Conservation (phyloP, 1,140 invertebrate species). For the Zaprionus camerounensis region DNA sequence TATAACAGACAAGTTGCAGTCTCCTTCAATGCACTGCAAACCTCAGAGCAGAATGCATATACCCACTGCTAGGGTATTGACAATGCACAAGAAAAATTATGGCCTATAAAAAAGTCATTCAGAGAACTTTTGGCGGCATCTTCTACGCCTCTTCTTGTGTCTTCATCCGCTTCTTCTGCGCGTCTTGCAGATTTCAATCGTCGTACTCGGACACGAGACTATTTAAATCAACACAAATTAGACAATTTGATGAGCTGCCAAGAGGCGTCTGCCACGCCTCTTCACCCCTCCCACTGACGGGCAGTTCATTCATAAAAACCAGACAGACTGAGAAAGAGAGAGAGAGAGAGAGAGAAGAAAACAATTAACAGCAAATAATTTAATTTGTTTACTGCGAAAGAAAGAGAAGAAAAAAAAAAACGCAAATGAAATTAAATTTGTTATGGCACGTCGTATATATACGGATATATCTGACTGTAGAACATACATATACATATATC, state of each 20-base stretch:
- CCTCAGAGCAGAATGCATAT: too few relatives aligned
- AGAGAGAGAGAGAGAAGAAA: constrained; percentile 32
- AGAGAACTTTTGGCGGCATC: constrained; percentile 31
- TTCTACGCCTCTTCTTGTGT: not conserved
- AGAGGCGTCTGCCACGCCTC: not conserved
- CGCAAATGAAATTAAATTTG: constrained; percentile 49
- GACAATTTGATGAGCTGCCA: constrained; percentile 60
- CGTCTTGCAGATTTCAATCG: not conserved
- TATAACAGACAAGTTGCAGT: too few relatives aligned
- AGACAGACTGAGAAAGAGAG: not conserved
- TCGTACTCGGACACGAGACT: constrained; percentile 6
- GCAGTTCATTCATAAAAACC: constrained; percentile 37
- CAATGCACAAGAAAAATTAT: constrained; percentile 26
- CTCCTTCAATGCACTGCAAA: not conserved
- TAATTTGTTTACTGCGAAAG: constrained; percentile 66
- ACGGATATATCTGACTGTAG: not conserved
- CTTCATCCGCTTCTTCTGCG: not conserved
- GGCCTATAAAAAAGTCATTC: constrained; percentile 45
- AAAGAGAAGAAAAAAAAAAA: constrained; percentile 13
- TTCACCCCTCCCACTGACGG: not conserved
- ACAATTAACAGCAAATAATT: constrained; percentile 70
- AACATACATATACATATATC: not conserved
- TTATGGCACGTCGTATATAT: constrained; percentile 24
- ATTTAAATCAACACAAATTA: constrained; percentile 71
- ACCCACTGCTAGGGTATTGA: not conserved